Evolutionary conservation across 2,888 invertebrate genomes (phyloP), one percentile per base, ranked within the genome.

Genomic region (Saturnia japonica): DNA sequence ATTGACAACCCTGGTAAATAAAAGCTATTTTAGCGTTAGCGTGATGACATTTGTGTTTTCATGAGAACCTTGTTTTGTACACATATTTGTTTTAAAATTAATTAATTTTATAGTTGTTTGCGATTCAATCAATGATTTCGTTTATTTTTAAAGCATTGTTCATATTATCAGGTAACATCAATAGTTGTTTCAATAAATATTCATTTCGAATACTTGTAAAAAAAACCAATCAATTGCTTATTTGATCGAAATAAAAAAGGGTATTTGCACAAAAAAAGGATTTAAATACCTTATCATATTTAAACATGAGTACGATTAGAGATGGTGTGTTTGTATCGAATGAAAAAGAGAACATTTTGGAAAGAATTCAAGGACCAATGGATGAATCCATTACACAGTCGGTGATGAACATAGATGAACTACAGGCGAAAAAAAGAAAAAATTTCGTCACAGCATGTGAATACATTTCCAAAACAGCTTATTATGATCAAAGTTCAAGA

Each of bases 401-500:
- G 14, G 14, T 14, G 0, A 14, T 40, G 11, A 40, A 64, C 40
- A 34, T 84, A 47, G 82, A 82, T 28, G 85, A 86, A 67, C 60
- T 85, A 19, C 80, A 84, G 67, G 78, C 82, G 28, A 80, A 78
- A 73, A 88, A 81, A 74, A 85, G 85, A 68, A 87, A 88, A 72
- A 92, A 91, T 74, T 93, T 93, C 73, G 80, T 92, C 0, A 85
- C 82, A 72, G 91, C 92, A 11, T 93, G 93, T 77, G 85, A 88
- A 77, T 79, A 84, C 76, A 90, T 91, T 1, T 92, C 93, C 0
- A 85, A 80, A 71, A 83, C 83, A 67, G 85, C 86, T 0, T 92
- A 89, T 73, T 85, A 81, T 67, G 82, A 93, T 74, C 80, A 85
- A 47, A 74, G 77, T n/a, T 77, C 84, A 34, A 81, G 92, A 67